These are phyloP conservation scores for rabbit (Oryctolagus cuniculus) DNA, from an alignment of 2,113 vertebrate species.

Conservation along the genomic window mOryCun1.1 NC_091435.1:68918001-68918500, in stretches of 20 bases:
- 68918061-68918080: too few relatives aligned
- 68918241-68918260: background rate
- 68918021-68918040: too few relatives aligned
- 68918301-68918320: background rate
- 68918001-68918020: too few relatives aligned
- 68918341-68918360: background rate
- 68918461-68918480: background rate
- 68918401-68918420: background rate
- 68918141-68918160: too few relatives aligned
- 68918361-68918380: background rate
- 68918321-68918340: background rate
- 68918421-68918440: background rate
- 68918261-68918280: background rate
- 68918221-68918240: background rate
- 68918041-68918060: too few relatives aligned
- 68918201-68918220: too few relatives aligned
- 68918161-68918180: too few relatives aligned
- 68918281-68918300: slow-evolving; percentile 5
- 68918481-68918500: background rate
- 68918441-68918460: background rate
- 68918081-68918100: too few relatives aligned
- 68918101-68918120: too few relatives aligned
- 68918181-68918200: too few relatives aligned
- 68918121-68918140: too few relatives aligned
- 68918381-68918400: background rate